These are phyloP conservation scores for Mormyrus hasselquistii DNA, from an alignment of 2,797 vertebrate species.

Conservation along the genomic window DNA sequence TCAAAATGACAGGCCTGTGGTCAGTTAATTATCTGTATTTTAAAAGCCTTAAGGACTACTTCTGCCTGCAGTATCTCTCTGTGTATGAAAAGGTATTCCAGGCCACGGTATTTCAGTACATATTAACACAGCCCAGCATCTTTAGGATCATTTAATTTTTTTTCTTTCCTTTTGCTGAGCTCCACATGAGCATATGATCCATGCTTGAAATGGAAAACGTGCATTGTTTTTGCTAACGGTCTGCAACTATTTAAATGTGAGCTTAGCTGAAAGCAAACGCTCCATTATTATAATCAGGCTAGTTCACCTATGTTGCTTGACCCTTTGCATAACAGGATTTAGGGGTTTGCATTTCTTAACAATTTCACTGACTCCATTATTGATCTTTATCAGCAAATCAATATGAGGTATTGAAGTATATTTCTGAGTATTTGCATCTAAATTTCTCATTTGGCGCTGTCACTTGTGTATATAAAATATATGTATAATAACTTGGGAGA, in stretches of 20 bases:
- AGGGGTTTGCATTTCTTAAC: neutral
- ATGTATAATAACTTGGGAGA: neutral
- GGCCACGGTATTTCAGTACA: neutral
- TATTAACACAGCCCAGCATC: neutral
- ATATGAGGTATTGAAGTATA: neutral
- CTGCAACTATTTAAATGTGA: neutral
- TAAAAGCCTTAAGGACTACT: neutral
- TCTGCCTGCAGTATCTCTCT: neutral
- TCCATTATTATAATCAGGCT: neutral
- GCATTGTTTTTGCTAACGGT: neutral
- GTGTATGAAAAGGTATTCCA: neutral
- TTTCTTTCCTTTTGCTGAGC: neutral
- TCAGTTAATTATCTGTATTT: neutral
- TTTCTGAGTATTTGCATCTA: neutral
- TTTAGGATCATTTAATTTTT: neutral
- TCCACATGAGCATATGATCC: neutral
- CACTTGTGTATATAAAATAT: neutral
- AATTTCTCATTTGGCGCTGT: neutral
- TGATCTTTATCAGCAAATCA: neutral
- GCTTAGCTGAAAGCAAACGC: neutral
- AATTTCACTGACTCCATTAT: neutral
- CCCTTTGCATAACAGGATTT: neutral
- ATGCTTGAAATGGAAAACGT: neutral
- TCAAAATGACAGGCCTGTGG: constrained; percentile 12
- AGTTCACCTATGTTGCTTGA: neutral